A percentile compares a stretch with the other conserved stretches of the same genome.
These are phyloP conservation scores for Perithous albicinctus DNA, from an alignment of 2,888 invertebrate species.

Conservation along the genomic window DNA sequence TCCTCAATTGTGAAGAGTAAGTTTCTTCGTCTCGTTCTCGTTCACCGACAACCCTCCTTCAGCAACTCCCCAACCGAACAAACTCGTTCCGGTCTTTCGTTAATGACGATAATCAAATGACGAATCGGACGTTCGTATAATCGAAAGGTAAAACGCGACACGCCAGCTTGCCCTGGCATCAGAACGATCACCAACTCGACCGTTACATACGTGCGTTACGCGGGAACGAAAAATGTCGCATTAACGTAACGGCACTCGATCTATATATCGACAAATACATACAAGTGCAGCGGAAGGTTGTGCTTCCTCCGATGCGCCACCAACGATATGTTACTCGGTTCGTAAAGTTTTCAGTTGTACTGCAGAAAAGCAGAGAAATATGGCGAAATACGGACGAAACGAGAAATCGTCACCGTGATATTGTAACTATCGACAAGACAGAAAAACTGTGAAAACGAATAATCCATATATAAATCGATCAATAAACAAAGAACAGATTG, in stretches of 20 bases:
- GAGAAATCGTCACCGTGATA: not conserved
- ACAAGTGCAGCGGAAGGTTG: slow-evolving; percentile 3
- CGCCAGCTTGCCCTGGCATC: slow-evolving; percentile 72
- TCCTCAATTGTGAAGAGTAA: not conserved
- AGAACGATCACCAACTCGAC: slow-evolving; percentile 77
- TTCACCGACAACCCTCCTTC: slow-evolving; percentile 16
- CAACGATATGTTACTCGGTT: slow-evolving; percentile 1
- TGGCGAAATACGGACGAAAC: not conserved
- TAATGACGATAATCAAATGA: slow-evolving; percentile 65
- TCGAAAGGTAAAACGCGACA: slow-evolving; percentile 72
- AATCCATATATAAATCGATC: no score
- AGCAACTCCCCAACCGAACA: not conserved
- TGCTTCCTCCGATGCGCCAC: slow-evolving; percentile 5
- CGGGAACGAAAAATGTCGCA: slow-evolving; percentile 79
- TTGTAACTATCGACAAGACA: no score
- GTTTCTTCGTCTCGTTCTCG: slow-evolving; percentile 56
- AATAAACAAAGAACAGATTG: no score
- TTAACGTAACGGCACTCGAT: slow-evolving; percentile 82
- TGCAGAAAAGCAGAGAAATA: not conserved
- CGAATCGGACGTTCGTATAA: slow-evolving; percentile 61
- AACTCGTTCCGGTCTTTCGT: slow-evolving; percentile 54
- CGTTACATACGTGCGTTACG: slow-evolving; percentile 80
- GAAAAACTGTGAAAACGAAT: no score
- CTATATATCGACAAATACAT: slow-evolving; percentile 65
- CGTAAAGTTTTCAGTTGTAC: slow-evolving; percentile 3